Conservation (phyloP, 1,140 invertebrate genomes). For the Apis cerana region DNA sequence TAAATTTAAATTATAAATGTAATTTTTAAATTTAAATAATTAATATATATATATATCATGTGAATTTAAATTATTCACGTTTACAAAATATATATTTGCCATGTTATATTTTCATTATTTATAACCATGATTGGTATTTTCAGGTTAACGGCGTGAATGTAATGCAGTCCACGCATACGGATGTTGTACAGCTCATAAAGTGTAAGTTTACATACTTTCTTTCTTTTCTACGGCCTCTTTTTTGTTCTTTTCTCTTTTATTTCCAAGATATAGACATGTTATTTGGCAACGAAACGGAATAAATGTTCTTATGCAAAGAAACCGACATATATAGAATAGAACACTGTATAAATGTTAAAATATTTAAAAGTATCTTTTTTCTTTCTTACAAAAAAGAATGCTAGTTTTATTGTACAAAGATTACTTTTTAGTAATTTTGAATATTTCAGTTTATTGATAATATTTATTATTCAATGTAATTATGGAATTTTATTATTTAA, state of each 20-base stretch:
- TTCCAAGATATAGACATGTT: neutral
- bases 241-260: constrained; percentile 28
- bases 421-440: neutral
- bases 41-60: neutral
- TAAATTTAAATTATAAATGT: neutral
- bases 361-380: neutral
- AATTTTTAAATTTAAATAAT: constrained; percentile 3
- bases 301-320: neutral
- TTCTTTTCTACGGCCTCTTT: constrained; percentile 44
- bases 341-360: neutral
- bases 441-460: neutral
- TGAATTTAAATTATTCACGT: neutral
- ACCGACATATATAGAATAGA: neutral
- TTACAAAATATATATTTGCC: neutral
- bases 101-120: constrained; percentile 12
- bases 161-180: constrained; percentile 93
- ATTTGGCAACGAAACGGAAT: neutral
- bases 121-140: constrained; percentile 68
- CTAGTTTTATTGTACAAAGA: neutral
- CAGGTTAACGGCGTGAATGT: constrained; percentile 96
- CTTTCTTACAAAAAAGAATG: neutral
- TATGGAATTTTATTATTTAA: neutral
- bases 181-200: constrained; percentile 96
- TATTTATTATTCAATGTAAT: neutral
- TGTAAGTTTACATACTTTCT: constrained; percentile 84